phyloP scores from a whole-genome alignment of 1,140 invertebrate genomes.

The Drosophila athabasca region DNA sequence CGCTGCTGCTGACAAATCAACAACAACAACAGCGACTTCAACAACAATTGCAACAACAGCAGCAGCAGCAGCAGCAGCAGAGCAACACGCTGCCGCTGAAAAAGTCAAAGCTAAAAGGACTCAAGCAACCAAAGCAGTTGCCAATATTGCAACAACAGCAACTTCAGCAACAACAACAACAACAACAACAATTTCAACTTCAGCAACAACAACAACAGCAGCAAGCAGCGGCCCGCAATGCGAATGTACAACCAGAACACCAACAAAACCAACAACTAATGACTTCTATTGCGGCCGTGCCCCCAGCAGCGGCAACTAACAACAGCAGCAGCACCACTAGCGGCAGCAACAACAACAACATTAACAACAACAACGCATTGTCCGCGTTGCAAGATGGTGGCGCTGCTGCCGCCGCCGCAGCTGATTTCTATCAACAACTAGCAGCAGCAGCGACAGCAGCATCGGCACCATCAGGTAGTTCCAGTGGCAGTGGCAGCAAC shows the following conservation, averaged over 20 bases:
- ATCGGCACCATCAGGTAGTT: constrained; percentile 18
- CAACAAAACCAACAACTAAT: constrained; percentile 60
- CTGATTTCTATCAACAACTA: constrained; percentile 75
- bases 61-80: constrained; percentile 38
- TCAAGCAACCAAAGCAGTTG: constrained; percentile 79
- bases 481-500: constrained; percentile 17
- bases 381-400: constrained; percentile 70
- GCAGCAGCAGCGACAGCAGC: constrained; percentile 54
- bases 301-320: constrained; percentile 41
- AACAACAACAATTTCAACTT: constrained; percentile 41
- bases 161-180: constrained; percentile 29
- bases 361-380: constrained; percentile 63
- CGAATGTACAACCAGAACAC: constrained; percentile 13
- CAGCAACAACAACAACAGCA: constrained; percentile 40
- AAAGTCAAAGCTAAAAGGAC: constrained; percentile 77
- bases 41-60: constrained; percentile 42
- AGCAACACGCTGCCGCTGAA: constrained; percentile 76
- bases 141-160: constrained; percentile 53
- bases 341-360: constrained; percentile 41
- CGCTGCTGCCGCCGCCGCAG: constrained; percentile 65
- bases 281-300: constrained; percentile 72
- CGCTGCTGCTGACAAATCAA: constrained; percentile 61
- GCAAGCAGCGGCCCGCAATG: neutral
- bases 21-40: constrained; percentile 48
- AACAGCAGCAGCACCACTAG: constrained; percentile 32